These are phyloP conservation scores for Mnemiopsis leidyi DNA, from an alignment of 37 sponge, comb jelly and placozoan genomes.

Conservation along the genomic window DNA sequence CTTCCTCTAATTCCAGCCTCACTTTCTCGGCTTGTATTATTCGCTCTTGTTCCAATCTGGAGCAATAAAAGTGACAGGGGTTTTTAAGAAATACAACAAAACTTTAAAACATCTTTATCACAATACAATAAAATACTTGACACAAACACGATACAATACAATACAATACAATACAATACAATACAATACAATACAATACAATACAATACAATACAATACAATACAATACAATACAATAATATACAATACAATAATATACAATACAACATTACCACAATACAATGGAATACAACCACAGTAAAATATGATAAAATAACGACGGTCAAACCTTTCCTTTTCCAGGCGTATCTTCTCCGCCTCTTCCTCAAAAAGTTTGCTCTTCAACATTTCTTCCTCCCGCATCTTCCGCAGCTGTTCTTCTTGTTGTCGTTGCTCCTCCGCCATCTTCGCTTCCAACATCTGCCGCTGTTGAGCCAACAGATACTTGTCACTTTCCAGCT, in stretches of 20 bases:
- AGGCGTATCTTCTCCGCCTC: constrained; percentile 8
- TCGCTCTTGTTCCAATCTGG: constrained; percentile 39
- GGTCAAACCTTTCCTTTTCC: constrained; percentile 25
- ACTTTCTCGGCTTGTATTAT: constrained; percentile 7
- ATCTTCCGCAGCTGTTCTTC: constrained; percentile 3
- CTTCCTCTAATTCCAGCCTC: constrained; percentile 1
- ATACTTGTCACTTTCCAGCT: not conserved
- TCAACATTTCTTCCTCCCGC: constrained; percentile 5
- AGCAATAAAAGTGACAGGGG: too few relatives aligned
- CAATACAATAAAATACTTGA: not conserved
- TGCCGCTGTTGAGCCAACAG: not conserved
- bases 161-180: not conserved
- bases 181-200: not conserved
- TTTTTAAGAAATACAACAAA: too few relatives aligned
- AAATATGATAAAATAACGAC: not conserved
- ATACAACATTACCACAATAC: not conserved
- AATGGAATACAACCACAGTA: not conserved
- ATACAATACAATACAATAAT: not conserved
- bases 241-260: not conserved
- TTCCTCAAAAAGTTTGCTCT: not conserved
- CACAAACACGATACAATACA: not conserved
- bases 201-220: not conserved
- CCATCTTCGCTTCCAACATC: not conserved
- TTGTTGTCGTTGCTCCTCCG: not conserved
- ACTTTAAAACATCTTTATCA: too few relatives aligned